Evolutionary conservation across 2,888 invertebrate species (phyloP), one percentile per base, ranked within the genome.

Genomic region (Cantharis rufa): DNA sequence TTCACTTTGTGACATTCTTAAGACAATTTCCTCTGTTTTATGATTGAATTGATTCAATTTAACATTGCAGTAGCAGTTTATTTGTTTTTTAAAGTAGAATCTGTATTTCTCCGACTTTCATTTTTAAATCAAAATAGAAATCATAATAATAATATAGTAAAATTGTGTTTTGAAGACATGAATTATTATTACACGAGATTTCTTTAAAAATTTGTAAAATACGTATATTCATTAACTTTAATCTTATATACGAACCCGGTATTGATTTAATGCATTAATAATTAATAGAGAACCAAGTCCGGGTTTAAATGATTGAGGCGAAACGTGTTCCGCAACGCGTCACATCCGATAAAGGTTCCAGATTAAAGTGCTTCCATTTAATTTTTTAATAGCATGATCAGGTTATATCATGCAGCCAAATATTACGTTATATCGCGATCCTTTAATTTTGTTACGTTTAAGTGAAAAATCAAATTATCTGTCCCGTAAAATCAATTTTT

Each of bases 1-100:
- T 82, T 21, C 73, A 78, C 75, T 80, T 77, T 77, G 75, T 75
- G 72, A 78, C 79, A 82, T 80, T 82, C 82, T 79, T 79, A 80
- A 75, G 79, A 82, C 82, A 82, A 82, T 83, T 83, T 82, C 83
- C 82, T 80, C 80, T 81, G 81, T 82, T 82, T 83, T 82, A 82
- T 82, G 83, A 83, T 82, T 82, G 83, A 82, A 81, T 78, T 78
- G 82, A 78, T 80, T 80, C 82, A 82, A 82, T 82, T 80, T 78
- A 80, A 80, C 78, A 24, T 74, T 48, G 68, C 21, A 66, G 62
- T 48, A 13, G 74, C 69, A 18, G 18, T 48, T 32, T 61, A 48
- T 70, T 70, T 70, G 24, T 32, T 32, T 18, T 70, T 21, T 21
- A 15, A 61, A 70, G 70, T 48, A 16, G 21, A 62, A 70, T 21